Conservation (phyloP, 1,140 invertebrate species). For the Pantala flavescens region DNA sequence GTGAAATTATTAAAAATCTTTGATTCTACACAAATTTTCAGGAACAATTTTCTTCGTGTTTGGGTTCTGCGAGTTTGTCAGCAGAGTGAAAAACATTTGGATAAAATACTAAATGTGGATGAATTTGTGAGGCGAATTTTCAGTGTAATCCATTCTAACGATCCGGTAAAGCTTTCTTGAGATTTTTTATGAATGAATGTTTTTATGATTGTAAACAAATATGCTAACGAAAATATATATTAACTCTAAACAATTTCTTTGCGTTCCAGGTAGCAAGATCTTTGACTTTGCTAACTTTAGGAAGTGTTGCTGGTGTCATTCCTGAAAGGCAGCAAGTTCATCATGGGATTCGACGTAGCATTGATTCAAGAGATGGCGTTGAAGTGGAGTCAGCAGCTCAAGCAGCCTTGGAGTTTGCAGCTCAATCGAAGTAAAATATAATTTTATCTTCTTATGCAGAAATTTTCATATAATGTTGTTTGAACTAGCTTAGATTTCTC, state of each 20-base stretch:
- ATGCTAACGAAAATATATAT: too few species aligned
- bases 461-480: too few species aligned
- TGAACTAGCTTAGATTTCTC: background rate
- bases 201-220: too few species aligned
- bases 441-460: background rate
- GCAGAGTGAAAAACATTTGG: constrained; percentile 90
- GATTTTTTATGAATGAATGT: too few species aligned
- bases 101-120: constrained; percentile 93
- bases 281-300: constrained; percentile 77
- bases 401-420: constrained; percentile 85
- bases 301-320: constrained; percentile 84
- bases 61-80: constrained; percentile 91
- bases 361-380: constrained; percentile 90
- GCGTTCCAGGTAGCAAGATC: constrained; percentile 60
- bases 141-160: constrained; percentile 92
- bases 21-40: constrained; percentile 27
- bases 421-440: constrained; percentile 38
- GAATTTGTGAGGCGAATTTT: constrained; percentile 90
- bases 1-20: too few species aligned
- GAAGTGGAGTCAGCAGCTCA: constrained; percentile 94
- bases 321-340: constrained; percentile 90
- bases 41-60: constrained; percentile 80
- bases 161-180: constrained; percentile 50
- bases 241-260: too few species aligned
- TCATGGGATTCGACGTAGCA: constrained; percentile 79